phyloP scores from a whole-genome alignment of 1,140 invertebrate genomes.

The Pararge aegeria region DNA sequence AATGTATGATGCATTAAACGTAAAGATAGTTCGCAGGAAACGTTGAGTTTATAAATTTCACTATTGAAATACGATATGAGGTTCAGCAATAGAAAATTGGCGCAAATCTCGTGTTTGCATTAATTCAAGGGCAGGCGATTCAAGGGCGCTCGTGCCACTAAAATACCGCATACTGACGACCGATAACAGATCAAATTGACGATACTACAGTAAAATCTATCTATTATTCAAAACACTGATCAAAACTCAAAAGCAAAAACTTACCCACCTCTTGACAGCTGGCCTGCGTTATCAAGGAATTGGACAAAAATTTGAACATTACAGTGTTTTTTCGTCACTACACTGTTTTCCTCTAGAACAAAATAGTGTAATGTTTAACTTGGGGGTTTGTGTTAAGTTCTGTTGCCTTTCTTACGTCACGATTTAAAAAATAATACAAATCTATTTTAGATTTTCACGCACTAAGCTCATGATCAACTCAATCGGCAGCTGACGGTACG shows the following conservation, averaged over 20 bases:
- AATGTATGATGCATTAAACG: neutral
- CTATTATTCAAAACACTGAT: conserved; percentile 14
- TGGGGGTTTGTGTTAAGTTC: conserved; percentile 51
- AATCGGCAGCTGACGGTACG: conserved; percentile 36
- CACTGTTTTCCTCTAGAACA: conserved; percentile 43
- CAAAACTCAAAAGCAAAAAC: conserved; percentile 62
- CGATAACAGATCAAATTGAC: conserved; percentile 23
- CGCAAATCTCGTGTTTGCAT: conserved; percentile 42
- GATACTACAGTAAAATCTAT: conserved; percentile 7
- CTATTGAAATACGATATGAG: conserved; percentile 1
- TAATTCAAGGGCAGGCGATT: conserved; percentile 65
- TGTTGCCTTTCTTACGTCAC: conserved; percentile 69
- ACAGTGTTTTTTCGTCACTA: conserved; percentile 70
- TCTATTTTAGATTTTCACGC: conserved; percentile 76
- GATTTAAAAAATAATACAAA: conserved; percentile 70
- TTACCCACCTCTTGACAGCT: conserved; percentile 84
- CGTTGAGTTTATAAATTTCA: neutral
- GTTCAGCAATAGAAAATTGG: neutral
- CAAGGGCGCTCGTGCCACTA: conserved; percentile 52
- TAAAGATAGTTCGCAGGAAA: neutral
- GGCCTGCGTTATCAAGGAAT: conserved; percentile 74
- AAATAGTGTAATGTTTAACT: conserved; percentile 59
- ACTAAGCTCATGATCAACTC: conserved; percentile 70
- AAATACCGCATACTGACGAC: conserved; percentile 44
- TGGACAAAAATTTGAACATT: conserved; percentile 76